Conservation (phyloP, 2,888 invertebrate species). For the Noctua janthe region DNA sequence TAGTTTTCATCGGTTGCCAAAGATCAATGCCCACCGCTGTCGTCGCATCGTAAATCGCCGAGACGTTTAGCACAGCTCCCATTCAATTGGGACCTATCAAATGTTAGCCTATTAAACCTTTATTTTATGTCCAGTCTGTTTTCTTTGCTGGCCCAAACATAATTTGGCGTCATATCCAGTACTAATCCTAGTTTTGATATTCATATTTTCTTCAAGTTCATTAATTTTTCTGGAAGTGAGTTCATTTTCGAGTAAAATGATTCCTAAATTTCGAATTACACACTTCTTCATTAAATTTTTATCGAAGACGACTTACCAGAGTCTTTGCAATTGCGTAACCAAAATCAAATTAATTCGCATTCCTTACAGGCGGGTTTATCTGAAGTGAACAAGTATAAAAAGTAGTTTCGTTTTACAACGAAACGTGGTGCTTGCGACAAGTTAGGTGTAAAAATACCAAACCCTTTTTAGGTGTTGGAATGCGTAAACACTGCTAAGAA, state of each 20-base stretch:
- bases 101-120: not conserved
- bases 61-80: conserved; percentile 24
- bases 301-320: conserved; percentile 6
- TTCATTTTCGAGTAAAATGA: not conserved
- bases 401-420: conserved; percentile 45
- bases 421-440: conserved; percentile 54
- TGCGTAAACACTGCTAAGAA: conserved; percentile 67
- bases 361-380: conserved; percentile 38
- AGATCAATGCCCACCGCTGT: conserved; percentile 16
- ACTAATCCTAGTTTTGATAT: not conserved
- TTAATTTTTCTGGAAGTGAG: not conserved
- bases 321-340: conserved; percentile 40
- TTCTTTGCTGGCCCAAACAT: not conserved
- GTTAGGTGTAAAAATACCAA: conserved; percentile 67
- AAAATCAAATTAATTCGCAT: conserved; percentile 48
- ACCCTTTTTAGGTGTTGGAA: conserved; percentile 66
- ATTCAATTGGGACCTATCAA: conserved; percentile 33
- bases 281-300: conserved; percentile 9
- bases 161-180: not conserved
- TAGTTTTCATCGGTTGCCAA: conserved; percentile 22
- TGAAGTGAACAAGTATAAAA: conserved; percentile 55
- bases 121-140: not conserved
- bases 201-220: not conserved
- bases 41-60: conserved; percentile 23
- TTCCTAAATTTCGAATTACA: not conserved